Evolutionary conservation across 2,888 invertebrate species (phyloP), one percentile per base, ranked within the genome.

Genomic region (Selenia dentaria): DNA sequence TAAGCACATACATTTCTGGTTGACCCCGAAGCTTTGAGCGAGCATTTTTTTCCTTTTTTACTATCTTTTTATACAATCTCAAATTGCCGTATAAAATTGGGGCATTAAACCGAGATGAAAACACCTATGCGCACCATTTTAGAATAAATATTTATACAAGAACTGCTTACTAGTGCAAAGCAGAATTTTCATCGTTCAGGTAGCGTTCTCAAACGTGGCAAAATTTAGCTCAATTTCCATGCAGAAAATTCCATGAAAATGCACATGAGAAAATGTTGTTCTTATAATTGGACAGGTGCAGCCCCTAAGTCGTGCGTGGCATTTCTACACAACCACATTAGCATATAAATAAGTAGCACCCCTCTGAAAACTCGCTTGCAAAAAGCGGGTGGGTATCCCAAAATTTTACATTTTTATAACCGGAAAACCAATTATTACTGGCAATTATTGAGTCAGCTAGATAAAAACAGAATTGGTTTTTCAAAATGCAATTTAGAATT

Each of bases 251-350:
- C 68, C 70, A 80, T 84, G 81, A 83, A 87, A 88, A 83, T 84
- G 80, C 84, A 80, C 74, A 76, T 62, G 63, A 74, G 74, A 76
- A 77, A 83, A 81, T 81, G 79, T 81, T 85, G 83, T 83, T 83
- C 83, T 82, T 82, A 81, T 86, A 86, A 87, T 86, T 85, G 84
- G 74, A 81, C 84, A 87, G 84, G 80, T 86, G 84, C 78, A 79
- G 57, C 70, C 74, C 78, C 79, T 83, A 76, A 83, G 79, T 73
- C 81, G 79, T 83, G 86, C 85, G 76, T 80, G 79, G 83, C 76
- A 80, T 83, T 84, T 79, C 77, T 77, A 71, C 77, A 62, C 67
- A 62, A 62, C 62, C 58, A 65, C 70, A 90, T 89, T 90, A 83
- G 80, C 89, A 90, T 88, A 85, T 89, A 89, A 87, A 90, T 90